Percentiles rank a stretch among this genome's conserved stretches.
Conservation (phyloP, 2,113 vertebrate species). For the Tursiops truncatus region DNA sequence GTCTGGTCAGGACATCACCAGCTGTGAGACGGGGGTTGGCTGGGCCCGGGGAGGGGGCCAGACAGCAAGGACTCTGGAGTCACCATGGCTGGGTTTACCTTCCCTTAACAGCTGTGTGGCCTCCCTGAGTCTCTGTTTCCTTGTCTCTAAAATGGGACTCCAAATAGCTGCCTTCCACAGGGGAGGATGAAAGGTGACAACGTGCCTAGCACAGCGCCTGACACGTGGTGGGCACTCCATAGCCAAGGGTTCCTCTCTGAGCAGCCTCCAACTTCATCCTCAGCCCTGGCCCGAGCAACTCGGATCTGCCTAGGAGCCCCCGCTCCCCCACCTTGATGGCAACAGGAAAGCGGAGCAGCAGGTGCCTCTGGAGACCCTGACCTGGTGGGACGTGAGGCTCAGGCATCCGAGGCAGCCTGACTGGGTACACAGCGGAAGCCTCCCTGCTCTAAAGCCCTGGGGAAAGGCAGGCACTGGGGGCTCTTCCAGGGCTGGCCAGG, state of each 20-base stretch:
- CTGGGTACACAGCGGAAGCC: neutral
- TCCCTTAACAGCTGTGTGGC: neutral
- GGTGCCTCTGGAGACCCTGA: neutral
- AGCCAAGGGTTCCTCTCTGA: neutral
- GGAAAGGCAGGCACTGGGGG: neutral
- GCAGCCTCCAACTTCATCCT: neutral
- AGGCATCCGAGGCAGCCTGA: neutral
- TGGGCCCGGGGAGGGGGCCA: fast-evolving
- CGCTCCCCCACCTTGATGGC: too few relatives aligned
- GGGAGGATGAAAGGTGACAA: neutral
- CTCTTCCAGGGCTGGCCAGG: neutral
- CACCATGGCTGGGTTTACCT: neutral
- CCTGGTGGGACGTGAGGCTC: neutral
- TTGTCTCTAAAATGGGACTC: neutral
- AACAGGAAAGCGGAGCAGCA: neutral
- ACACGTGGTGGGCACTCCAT: neutral
- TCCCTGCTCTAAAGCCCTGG: neutral
- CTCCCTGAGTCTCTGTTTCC: neutral
- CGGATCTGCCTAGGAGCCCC: neutral
- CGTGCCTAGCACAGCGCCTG: neutral
- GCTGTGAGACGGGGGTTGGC: neutral
- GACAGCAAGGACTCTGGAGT: neutral
- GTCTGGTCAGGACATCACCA: neutral
- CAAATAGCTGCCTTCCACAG: neutral
- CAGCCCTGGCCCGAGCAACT: neutral